Conservation (phyloP, 2,113 vertebrate genomes). For the Indicator maculatus region DNA sequence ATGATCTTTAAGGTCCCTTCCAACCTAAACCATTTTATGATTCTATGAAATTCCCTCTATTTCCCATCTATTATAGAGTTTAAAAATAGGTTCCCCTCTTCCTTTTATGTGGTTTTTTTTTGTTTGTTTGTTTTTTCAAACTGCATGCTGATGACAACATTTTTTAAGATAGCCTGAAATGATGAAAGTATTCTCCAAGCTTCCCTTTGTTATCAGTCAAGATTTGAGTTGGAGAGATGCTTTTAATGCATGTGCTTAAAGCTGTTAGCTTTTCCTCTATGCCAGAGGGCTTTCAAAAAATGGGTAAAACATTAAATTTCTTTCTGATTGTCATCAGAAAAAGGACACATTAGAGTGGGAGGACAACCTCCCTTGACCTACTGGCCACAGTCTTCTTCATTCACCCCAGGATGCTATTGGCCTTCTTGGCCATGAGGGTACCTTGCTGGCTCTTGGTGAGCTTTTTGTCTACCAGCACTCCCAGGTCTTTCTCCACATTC, state of each 20-base stretch:
- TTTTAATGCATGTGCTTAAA: neutral
- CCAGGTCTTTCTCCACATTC: too few species aligned
- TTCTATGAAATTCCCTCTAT: neutral
- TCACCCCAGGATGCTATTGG: too few species aligned
- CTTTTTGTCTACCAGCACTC: too few species aligned
- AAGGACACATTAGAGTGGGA: neutral
- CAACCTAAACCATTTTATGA: too few species aligned
- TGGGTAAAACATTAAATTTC: neutral
- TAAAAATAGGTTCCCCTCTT: neutral
- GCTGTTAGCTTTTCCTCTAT: neutral
- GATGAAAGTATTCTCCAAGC: neutral
- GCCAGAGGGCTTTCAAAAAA: neutral
- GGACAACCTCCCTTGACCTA: too few species aligned
- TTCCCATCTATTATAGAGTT: neutral
- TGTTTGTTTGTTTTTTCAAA: neutral
- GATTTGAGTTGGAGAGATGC: neutral
- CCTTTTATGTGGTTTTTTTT: neutral
- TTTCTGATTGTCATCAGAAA: neutral
- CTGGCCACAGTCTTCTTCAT: too few species aligned
- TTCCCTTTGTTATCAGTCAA: neutral
- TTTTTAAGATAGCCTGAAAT: neutral
- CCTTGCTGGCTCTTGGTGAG: too few species aligned
- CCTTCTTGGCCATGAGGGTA: too few species aligned
- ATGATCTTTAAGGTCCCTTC: too few species aligned
- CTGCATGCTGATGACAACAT: neutral